Base-by-base conservation (phyloP, 2,888 invertebrate species). In the Pristionchus mayeri region DNA sequence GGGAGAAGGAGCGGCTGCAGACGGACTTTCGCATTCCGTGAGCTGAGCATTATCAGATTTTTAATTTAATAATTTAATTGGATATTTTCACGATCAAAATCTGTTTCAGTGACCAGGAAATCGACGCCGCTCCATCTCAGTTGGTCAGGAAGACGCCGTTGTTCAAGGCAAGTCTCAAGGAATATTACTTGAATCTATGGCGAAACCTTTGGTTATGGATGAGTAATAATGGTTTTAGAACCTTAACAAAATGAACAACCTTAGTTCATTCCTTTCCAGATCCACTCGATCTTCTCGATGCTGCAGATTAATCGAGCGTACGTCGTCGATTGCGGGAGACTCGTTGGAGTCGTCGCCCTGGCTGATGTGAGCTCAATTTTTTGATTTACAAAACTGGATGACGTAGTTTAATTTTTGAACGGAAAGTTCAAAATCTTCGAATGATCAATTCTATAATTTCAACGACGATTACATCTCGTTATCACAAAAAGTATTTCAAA, bases 221-320 rank as follows among this genome's bases (percentile, higher is more conserved):
- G n/a, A n/a, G n/a, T n/a, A n/a, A n/a, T n/a, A n/a, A n/a, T n/a
- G n/a, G n/a, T n/a, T n/a, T n/a, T n/a, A n/a, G n/a, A n/a, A n/a
- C n/a, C n/a, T n/a, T n/a, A n/a, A n/a, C n/a, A n/a, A n/a, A n/a
- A n/a, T n/a, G n/a, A n/a, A n/a, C n/a, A n/a, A n/a, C n/a, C n/a
- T n/a, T n/a, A n/a, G n/a, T n/a, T n/a, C 27, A 81, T 50, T 48
- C 44, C 4, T 40, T n/a, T 85, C 60, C 71, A 87, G 88, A 90
- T 90, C 21, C 92, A 92, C 84, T 91, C 91, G 3, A 90, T 92
- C 52, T 92, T 92, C 86, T 92, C 92, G 11, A 90, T 92, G 88
- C 87, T 92, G 7, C 91, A 90, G 85, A 84, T 92, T 50, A 90
- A 88, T 79, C 88, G 90, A 79, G 92, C 92, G 11, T 92, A 91